These are phyloP conservation scores for Polyommatus iphigenia DNA, from an alignment of 2,888 invertebrate genomes.

Conservation along the genomic window DNA sequence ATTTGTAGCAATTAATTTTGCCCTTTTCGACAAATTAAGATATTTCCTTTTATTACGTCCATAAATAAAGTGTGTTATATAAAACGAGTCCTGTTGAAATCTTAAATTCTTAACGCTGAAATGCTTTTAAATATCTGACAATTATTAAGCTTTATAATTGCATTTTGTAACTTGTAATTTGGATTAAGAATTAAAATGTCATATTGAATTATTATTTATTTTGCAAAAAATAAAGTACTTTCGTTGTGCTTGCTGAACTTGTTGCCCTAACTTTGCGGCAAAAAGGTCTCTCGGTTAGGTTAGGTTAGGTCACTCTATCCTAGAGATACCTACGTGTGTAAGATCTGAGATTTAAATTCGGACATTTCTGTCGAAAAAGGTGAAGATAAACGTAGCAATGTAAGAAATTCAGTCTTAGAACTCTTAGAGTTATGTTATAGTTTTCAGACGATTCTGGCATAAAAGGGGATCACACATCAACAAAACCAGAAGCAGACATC, in stretches of 20 bases:
- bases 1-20: conserved; percentile 18
- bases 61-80: not conserved
- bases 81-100: not conserved
- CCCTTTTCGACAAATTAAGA: not conserved
- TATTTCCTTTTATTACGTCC: not conserved
- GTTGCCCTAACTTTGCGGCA: too few species aligned
- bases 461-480: not conserved
- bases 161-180: not conserved
- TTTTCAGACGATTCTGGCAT: too few species aligned
- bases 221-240: too few species aligned
- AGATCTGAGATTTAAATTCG: too few species aligned
- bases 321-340: too few species aligned
- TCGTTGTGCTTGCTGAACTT: too few species aligned
- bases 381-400: too few species aligned
- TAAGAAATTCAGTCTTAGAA: too few species aligned
- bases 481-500: not conserved
- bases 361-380: too few species aligned
- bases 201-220: not conserved
- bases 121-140: not conserved
- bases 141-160: not conserved
- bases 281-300: too few species aligned
- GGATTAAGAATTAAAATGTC: not conserved
- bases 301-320: too few species aligned
- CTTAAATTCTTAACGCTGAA: not conserved
- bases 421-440: too few species aligned